These are phyloP conservation scores for Crypturellus undulatus DNA, from an alignment of 2,113 vertebrate species.

Conservation along the genomic window DNA sequence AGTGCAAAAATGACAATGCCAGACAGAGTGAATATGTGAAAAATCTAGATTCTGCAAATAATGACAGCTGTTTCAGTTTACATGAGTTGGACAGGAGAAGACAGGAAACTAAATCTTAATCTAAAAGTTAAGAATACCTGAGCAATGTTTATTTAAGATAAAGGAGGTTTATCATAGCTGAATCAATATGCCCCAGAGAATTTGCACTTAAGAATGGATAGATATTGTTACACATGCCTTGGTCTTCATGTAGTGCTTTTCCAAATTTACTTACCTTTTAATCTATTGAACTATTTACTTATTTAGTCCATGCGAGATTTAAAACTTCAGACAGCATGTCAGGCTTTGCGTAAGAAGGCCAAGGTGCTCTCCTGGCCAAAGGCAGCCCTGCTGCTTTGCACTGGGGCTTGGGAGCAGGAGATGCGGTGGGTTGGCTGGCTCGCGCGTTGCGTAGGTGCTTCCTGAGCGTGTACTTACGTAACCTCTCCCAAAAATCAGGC, in stretches of 20 bases:
- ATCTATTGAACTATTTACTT: background rate
- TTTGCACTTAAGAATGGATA: background rate
- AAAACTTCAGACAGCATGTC: background rate
- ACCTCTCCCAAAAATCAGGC: conserved; percentile 48
- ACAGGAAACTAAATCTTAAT: background rate
- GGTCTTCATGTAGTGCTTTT: background rate
- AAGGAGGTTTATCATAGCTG: background rate
- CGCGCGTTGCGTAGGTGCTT: background rate
- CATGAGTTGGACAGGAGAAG: background rate
- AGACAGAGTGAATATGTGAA: background rate
- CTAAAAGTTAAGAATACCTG: background rate
- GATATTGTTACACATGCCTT: rapidly evolving
- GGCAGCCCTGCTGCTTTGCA: background rate
- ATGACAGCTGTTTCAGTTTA: background rate
- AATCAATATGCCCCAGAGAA: background rate
- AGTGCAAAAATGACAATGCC: background rate
- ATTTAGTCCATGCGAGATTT: background rate
- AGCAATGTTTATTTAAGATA: background rate
- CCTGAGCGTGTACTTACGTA: background rate
- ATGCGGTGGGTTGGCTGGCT: background rate
- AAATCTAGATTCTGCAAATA: background rate
- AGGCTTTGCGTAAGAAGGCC: background rate
- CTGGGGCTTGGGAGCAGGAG: background rate
- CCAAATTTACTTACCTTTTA: background rate
- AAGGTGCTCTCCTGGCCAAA: background rate